Evolutionary conservation across 2,113 vertebrate genomes (phyloP).

Genomic region (Megaptera novaeangliae): DNA sequence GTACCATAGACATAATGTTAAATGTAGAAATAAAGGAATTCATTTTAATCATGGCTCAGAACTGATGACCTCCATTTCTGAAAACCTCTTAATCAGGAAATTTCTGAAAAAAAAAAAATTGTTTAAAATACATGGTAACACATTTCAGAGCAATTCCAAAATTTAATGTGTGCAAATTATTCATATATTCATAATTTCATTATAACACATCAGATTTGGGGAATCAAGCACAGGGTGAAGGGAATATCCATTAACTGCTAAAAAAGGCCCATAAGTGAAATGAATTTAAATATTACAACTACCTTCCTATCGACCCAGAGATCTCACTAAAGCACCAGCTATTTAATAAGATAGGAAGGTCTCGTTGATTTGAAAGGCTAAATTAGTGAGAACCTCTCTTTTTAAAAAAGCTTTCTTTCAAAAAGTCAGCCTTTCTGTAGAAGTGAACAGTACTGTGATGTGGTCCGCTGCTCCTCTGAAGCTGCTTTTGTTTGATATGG

Average conservation of each 20-base stretch:
- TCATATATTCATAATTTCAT: constrained; percentile 53
- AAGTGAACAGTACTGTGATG: neutral
- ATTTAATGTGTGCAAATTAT: constrained; percentile 52
- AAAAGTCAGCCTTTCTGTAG: neutral
- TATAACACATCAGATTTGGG: neutral
- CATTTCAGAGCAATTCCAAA: constrained; percentile 38
- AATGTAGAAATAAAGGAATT: constrained; percentile 37
- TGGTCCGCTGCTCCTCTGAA: neutral
- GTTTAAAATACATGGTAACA: constrained; percentile 34
- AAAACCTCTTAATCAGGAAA: constrained; percentile 52
- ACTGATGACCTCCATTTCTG: neutral
- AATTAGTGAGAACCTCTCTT: neutral
- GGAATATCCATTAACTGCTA: constrained; percentile 12
- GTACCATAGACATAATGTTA: constrained; percentile 14
- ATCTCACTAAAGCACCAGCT: neutral
- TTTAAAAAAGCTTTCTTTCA: neutral
- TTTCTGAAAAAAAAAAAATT: neutral
- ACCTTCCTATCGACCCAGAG: neutral
- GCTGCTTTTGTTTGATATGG: neutral
- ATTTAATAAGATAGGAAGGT: neutral
- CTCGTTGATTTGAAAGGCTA: neutral
- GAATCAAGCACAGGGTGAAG: neutral
- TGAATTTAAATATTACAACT: constrained; percentile 24
- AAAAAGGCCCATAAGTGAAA: neutral
- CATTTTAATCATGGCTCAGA: constrained; percentile 29